Base-by-base conservation (phyloP, 2,113 vertebrate genomes). In the Sylvietta virens region DNA sequence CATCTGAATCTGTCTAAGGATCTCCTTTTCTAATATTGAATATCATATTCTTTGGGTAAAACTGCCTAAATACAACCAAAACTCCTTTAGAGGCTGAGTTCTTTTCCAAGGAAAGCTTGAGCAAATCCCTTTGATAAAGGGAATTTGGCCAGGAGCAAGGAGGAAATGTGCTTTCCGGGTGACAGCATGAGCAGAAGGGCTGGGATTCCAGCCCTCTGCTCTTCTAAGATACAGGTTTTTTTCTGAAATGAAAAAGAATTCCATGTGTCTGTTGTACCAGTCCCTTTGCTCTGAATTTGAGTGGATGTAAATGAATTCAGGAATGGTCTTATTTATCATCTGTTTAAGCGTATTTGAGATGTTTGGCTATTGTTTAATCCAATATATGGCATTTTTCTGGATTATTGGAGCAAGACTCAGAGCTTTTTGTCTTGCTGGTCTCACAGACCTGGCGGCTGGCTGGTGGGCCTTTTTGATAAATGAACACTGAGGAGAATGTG, bases 121-220 rank as follows among this genome's bases (percentile, higher is more conserved):
- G 39, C 44, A 91, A 88, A 81, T 66, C 72, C 42, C 51, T 90
- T 80, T 77, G 72, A 80, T 81, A 89, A 86, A 69, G 22, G 71
- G 60, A 86, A 78, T 50, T 86, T 91, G 71, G 31, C 64, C 28
- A 26, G 40, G 42, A 64, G 24, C 10, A 23, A 40, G 40, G 39
- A 90, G 66, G 57, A 71, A 90, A 33, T 60, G 21, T 82, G 37
- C 47, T 85, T 88, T 86, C 35, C 8, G 20, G 44, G 70, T 88
- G 79, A 82, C n/a, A 86, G 53, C 39, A 24, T 28, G 45, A 76
- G 31, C 42, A 28, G 16, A 67, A 60, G 2, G 2, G 7, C 56
- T 76, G 19, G 37, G 53, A 69, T 88, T 82, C 56, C 71, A 79
- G 66, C 23, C 16, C 67, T 87, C 33, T 56, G 16, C 54, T 73